Evolutionary conservation across 2,888 invertebrate genomes (phyloP).

Genomic region (Euzophera pinguis): DNA sequence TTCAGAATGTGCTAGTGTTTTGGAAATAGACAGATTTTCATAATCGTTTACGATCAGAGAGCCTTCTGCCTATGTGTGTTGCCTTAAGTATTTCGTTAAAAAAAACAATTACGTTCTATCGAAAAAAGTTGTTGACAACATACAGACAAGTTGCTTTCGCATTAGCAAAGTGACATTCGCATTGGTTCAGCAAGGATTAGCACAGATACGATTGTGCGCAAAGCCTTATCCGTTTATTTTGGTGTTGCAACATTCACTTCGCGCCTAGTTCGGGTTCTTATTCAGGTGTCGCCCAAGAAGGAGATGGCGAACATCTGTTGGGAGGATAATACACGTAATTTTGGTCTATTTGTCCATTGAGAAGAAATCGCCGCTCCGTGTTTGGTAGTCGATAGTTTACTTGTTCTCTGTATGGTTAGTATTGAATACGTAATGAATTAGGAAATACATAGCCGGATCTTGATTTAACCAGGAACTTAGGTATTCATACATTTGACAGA

Average conservation of each 20-base stretch:
- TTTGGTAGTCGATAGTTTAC: not conserved
- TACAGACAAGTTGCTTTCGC: too few species aligned
- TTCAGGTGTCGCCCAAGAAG: constrained; percentile 7
- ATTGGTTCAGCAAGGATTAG: not conserved
- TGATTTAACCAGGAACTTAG: too few species aligned
- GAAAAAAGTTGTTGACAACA: too few species aligned
- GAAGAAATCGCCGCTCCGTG: constrained; percentile 1
- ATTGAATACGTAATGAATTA: not conserved
- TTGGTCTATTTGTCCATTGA: constrained; percentile 2
- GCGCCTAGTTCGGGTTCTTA: not conserved
- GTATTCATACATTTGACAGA: not conserved
- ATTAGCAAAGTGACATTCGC: too few species aligned
- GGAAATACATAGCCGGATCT: too few species aligned
- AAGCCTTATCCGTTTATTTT: not conserved
- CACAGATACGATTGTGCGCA: not conserved
- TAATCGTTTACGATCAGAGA: too few species aligned
- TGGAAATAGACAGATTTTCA: too few species aligned
- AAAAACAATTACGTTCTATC: too few species aligned
- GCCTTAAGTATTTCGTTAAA: too few species aligned
- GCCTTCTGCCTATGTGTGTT: too few species aligned
- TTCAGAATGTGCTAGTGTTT: too few species aligned
- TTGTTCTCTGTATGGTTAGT: not conserved
- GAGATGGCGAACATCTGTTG: constrained; percentile 1
- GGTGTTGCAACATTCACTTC: constrained; percentile 3
- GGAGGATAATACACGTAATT: constrained; percentile 1